phyloP scores from a whole-genome alignment of 2,113 vertebrate genomes.

The Agapornis roseicollis region DNA sequence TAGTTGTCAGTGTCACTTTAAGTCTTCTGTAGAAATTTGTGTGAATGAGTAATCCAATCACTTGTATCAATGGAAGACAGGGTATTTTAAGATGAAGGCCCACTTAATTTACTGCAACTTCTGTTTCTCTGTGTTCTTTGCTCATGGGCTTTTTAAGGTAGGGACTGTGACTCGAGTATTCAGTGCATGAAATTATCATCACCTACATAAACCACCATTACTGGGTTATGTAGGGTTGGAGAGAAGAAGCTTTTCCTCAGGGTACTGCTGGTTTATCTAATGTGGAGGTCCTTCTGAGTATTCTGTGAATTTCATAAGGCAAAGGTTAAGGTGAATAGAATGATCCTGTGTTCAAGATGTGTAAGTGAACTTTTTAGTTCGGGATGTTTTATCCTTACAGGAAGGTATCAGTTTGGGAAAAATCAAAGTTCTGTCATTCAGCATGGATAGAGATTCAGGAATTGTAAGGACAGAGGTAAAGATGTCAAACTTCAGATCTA shows the following conservation, averaged over 20 bases:
- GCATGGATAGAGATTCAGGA: neutral
- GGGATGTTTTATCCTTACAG: neutral
- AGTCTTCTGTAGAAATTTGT: neutral
- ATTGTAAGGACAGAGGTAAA: neutral
- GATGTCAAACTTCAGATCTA: neutral
- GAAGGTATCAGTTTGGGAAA: neutral
- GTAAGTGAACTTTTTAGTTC: neutral
- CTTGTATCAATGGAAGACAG: neutral
- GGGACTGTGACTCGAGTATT: neutral
- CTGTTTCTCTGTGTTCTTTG: neutral
- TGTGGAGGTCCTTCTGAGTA: neutral
- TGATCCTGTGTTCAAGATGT: neutral
- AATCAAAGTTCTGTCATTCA: neutral
- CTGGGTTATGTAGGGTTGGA: neutral
- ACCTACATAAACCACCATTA: too few species aligned
- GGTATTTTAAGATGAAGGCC: neutral
- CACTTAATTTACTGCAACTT: neutral
- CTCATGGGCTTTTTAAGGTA: neutral
- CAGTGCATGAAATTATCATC: neutral
- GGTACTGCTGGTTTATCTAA: neutral
- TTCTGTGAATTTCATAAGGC: neutral
- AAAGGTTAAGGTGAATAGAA: neutral
- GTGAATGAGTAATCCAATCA: neutral
- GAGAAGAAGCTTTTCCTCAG: neutral
- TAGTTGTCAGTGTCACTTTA: neutral